Conservation (phyloP, 2,797 vertebrate species). For the Clarias platycephalus region DNA sequence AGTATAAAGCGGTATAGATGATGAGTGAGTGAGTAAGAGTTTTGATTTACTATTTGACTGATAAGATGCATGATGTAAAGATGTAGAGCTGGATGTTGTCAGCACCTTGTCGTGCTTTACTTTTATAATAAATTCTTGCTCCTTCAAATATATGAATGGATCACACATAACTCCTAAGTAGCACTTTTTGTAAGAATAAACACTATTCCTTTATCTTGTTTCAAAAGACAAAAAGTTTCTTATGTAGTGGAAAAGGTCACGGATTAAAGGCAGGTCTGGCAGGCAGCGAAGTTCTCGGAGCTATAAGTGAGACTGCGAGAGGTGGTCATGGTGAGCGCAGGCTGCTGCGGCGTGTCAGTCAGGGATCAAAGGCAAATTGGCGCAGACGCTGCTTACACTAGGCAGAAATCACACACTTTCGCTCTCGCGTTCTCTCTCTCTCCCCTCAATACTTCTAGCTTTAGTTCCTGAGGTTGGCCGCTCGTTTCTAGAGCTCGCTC, state of each 20-base stretch:
- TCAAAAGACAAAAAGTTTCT: background rate
- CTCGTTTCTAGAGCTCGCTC: background rate
- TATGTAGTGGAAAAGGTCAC: background rate
- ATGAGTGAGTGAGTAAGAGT: background rate
- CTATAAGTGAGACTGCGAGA: background rate
- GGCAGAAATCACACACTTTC: slow-evolving; percentile 16
- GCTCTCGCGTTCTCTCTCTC: background rate
- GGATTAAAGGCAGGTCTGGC: slow-evolving; percentile 7
- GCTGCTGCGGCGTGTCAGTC: slow-evolving; percentile 31
- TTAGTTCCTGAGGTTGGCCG: background rate
- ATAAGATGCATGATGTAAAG: background rate
- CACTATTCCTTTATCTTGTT: background rate
- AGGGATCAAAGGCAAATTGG: slow-evolving; percentile 37
- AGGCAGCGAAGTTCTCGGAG: background rate
- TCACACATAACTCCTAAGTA: background rate
- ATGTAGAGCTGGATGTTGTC: background rate
- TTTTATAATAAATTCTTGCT: background rate
- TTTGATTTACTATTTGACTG: background rate
- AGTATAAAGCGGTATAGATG: too few species aligned
- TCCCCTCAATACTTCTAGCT: background rate
- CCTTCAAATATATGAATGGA: background rate
- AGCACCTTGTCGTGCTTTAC: background rate
- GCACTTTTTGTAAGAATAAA: background rate
- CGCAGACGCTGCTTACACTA: slow-evolving; percentile 9
- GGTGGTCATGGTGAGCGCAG: slow-evolving; percentile 18